phyloP scores from a whole-genome alignment of 2,888 invertebrate genomes.

The Alitta virens region DNA sequence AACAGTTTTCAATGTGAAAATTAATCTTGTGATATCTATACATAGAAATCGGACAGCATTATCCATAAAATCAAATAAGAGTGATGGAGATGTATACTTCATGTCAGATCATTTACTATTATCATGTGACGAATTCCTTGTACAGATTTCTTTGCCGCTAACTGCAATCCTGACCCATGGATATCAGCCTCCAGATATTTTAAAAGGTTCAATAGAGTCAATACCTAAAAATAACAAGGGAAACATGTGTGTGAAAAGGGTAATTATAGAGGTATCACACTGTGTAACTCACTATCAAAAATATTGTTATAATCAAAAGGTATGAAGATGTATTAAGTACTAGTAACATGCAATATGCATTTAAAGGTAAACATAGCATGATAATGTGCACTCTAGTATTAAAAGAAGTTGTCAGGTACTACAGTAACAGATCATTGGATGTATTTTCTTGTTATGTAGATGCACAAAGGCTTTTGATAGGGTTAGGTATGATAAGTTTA shows the following conservation, averaged over 20 bases:
- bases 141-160: not conserved
- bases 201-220: not conserved
- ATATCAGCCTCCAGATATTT: conserved; percentile 1
- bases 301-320: not conserved
- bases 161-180: conserved; percentile 1
- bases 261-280: not conserved
- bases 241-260: not conserved
- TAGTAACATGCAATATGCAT: not conserved
- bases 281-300: not conserved
- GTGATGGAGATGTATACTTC: not conserved
- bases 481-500: no score
- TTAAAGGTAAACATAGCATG: no score
- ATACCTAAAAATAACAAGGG: not conserved
- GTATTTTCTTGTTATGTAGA: no score
- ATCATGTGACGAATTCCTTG: not conserved
- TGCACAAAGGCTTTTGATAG: no score
- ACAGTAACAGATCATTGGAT: no score
- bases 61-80: not conserved
- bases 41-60: not conserved
- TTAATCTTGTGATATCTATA: no score
- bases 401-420: no score
- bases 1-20: no score
- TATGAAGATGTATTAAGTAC: not conserved
- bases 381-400: no score
- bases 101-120: conserved; percentile 1